These are phyloP conservation scores for Pteria penguin DNA, from an alignment of 2,888 invertebrate genomes.

Conservation along the genomic window DNA sequence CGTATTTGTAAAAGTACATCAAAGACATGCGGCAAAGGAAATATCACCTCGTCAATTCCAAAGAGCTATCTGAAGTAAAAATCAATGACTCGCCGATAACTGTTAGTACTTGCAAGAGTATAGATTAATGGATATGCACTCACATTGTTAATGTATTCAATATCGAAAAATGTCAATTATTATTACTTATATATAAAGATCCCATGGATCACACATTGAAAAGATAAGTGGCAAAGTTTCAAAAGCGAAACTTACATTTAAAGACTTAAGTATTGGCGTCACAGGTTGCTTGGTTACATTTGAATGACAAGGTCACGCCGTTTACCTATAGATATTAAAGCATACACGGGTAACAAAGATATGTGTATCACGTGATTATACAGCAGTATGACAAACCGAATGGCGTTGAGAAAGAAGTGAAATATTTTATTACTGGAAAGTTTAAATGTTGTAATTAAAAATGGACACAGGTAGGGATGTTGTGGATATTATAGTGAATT, in stretches of 20 bases:
- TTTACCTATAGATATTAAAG: slow-evolving; percentile 41
- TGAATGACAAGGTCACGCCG: slow-evolving; percentile 36
- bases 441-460: not conserved
- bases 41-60: no score
- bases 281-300: slow-evolving; percentile 34
- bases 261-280: slow-evolving; percentile 24
- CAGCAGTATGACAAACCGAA: slow-evolving; percentile 39
- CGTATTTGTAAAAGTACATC: no score
- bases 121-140: not conserved
- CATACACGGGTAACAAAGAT: slow-evolving; percentile 29
- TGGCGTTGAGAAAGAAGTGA: slow-evolving; percentile 34
- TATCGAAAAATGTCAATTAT: not conserved
- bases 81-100: no score
- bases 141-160: not conserved
- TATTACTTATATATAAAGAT: not conserved
- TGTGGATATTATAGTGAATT: not conserved
- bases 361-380: slow-evolving; percentile 39
- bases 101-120: no score
- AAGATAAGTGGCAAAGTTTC: slow-evolving; percentile 19
- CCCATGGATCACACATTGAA: not conserved
- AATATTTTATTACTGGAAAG: slow-evolving; percentile 10
- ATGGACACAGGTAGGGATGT: slow-evolving; percentile 24
- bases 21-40: no score
- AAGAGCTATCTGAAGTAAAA: no score
- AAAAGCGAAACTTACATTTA: slow-evolving; percentile 34